Evolutionary conservation across 2,888 invertebrate species (phyloP).

Genomic region (Caradrina clavipalpis): DNA sequence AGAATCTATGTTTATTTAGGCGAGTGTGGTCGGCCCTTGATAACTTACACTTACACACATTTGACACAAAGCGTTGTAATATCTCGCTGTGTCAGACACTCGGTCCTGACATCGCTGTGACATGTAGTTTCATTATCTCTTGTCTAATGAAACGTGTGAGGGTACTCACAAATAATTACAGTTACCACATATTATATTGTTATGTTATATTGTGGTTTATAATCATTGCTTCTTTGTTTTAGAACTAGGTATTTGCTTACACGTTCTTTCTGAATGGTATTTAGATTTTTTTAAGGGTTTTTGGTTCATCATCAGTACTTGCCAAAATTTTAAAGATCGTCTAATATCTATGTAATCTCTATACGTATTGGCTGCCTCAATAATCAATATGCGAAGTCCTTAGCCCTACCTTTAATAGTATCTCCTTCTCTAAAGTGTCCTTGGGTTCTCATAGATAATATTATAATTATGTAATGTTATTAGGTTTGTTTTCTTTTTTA

Average conservation of each 20-base stretch:
- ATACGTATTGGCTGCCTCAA: too few relatives aligned
- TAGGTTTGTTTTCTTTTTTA: too few relatives aligned
- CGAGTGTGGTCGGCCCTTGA: conserved; percentile 23
- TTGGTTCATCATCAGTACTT: too few relatives aligned
- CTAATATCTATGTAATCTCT: too few relatives aligned
- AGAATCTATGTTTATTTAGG: conserved; percentile 48
- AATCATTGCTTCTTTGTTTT: conserved; percentile 7
- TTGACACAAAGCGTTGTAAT: conserved; percentile 30
- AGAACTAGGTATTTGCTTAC: not conserved
- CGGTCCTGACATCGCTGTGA: conserved; percentile 30
- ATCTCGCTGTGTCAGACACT: conserved; percentile 40
- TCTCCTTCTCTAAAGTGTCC: too few relatives aligned
- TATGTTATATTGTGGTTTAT: not conserved
- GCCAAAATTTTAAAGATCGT: too few relatives aligned
- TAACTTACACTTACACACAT: conserved; percentile 12
- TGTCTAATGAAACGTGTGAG: conserved; percentile 34
- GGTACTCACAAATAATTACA: conserved; percentile 27
- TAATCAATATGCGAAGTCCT: too few relatives aligned
- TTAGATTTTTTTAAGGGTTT: too few relatives aligned
- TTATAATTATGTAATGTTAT: too few relatives aligned
- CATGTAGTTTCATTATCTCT: conserved; percentile 48
- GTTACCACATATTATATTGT: not conserved
- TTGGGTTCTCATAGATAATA: too few relatives aligned
- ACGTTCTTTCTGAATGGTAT: too few relatives aligned
- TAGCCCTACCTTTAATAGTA: too few relatives aligned